phyloP scores from a whole-genome alignment of 1,140 invertebrate genomes.

The Pachyrhynchus sulphureomaculatus region DNA sequence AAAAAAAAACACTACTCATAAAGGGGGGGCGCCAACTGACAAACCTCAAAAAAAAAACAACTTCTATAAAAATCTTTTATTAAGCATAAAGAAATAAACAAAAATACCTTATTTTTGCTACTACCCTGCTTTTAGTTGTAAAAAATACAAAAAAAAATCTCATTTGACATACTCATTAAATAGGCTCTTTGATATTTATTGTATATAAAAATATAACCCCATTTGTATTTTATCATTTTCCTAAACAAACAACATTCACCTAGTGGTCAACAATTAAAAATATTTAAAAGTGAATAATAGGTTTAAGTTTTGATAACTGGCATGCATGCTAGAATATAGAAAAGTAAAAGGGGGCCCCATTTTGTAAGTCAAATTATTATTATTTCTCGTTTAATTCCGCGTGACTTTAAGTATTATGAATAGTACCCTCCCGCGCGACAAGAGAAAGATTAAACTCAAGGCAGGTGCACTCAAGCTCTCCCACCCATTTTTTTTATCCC shows the following conservation, averaged over 20 bases:
- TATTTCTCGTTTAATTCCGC: slow-evolving; percentile 15
- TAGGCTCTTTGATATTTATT: neutral
- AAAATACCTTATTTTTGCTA: slow-evolving; percentile 1
- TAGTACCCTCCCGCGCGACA: slow-evolving; percentile 39
- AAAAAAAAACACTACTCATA: too few species aligned
- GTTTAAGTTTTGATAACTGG: neutral
- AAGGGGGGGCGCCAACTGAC: too few species aligned
- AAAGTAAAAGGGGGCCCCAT: slow-evolving; percentile 4
- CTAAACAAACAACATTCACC: neutral
- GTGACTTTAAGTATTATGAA: slow-evolving; percentile 26
- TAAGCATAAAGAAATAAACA: neutral
- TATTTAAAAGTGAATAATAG: neutral
- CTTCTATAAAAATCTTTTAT: neutral
- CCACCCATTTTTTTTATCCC: slow-evolving; percentile 40
- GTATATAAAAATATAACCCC: slow-evolving; percentile 10
- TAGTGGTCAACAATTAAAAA: too few species aligned
- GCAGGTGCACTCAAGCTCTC: slow-evolving; percentile 47
- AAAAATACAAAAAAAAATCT: neutral
- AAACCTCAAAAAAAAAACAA: neutral
- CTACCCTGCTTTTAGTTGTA: slow-evolving; percentile 2
- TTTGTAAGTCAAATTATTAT: neutral
- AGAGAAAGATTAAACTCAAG: slow-evolving; percentile 36
- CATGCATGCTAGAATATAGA: neutral
- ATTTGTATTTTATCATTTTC: neutral
- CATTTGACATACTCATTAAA: neutral